Base-by-base conservation (phyloP, 2,113 vertebrate species). In the Macquaria ambigua region DNA sequence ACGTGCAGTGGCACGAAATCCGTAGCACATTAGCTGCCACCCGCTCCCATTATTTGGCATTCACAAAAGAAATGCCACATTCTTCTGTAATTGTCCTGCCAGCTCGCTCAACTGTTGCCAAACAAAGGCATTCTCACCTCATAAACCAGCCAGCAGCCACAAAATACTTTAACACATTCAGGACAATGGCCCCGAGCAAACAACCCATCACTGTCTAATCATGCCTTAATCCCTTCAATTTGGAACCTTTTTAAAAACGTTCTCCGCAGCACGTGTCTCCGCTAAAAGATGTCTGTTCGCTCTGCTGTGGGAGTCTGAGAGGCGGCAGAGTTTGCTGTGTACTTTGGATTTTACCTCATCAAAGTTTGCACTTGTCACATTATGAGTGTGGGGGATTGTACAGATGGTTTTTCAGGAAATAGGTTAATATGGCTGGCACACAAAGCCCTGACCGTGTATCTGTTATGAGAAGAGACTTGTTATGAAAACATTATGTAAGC, bases 401-500 rank as follows among this genome's bases (percentile, higher is more conserved):
- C 80, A 66, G 72, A 81, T 28, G 6, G 64, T 59, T 73, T 71
- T 83, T 80, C 56, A 73, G 86, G 76, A 91, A 89, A 86, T 77
- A 1, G 68, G 75, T 66, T 75, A 79, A 69, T 73, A 63, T 48
- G 56, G 61, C 59, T 25, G 72, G 61, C 86, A 80, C 64, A 77
- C 77, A 87, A 28, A 81, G 53, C 83, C 25, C 4, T 21, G 41
- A 23, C 58, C 48, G 31, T 74, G 73, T 78, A 70, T 59, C 48
- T 62, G 46, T 79, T 79, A 66, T 74, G 66, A 55, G 61, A 81
- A 46, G 48, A 48, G 66, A 69, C 55, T 59, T 67, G 70, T 74
- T 77, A 63, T 74, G 68, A 90, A 74, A 85, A 72, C 55, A 63
- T 87, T 85, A 79, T 43, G 52, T 75, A 86, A 90, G 52, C 23